phyloP scores from a whole-genome alignment of 2,888 invertebrate species.

The Acronicta leporina region DNA sequence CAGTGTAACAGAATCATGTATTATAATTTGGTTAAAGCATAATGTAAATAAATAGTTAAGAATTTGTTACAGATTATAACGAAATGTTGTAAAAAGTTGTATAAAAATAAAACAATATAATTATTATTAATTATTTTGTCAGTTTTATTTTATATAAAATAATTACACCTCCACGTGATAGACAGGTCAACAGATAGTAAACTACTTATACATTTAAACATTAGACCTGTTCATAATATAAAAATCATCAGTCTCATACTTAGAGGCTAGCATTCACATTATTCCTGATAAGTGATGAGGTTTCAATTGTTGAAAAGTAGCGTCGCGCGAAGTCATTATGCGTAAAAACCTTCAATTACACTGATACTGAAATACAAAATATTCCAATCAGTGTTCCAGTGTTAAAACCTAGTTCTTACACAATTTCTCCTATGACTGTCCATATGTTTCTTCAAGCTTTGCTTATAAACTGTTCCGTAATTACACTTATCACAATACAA shows the following conservation, averaged over 20 bases:
- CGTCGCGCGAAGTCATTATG: too few species aligned
- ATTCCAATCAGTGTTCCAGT: too few species aligned
- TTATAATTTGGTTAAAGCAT: conserved; percentile 15
- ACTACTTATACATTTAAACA: too few species aligned
- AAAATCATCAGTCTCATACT: too few species aligned
- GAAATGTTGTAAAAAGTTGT: conserved; percentile 35
- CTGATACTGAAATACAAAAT: too few species aligned
- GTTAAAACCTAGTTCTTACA: conserved; percentile 32
- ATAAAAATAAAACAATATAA: conserved; percentile 35
- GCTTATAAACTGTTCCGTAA: conserved; percentile 70
- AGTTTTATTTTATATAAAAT: conserved; percentile 10
- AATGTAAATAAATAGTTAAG: conserved; percentile 47
- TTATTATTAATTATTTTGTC: not conserved
- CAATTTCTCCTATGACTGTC: conserved; percentile 62
- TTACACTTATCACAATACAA: conserved; percentile 71
- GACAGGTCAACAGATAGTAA: too few species aligned
- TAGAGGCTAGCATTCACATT: too few species aligned
- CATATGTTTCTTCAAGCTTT: conserved; percentile 65
- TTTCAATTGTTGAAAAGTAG: too few species aligned
- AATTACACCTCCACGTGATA: too few species aligned
- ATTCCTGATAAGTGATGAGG: too few species aligned
- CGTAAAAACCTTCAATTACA: too few species aligned
- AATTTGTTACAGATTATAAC: conserved; percentile 33
- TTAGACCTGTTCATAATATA: too few species aligned
- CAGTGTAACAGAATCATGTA: conserved; percentile 21